phyloP scores from a whole-genome alignment of 2,888 invertebrate species.

The Neoitamus cyanurus region DNA sequence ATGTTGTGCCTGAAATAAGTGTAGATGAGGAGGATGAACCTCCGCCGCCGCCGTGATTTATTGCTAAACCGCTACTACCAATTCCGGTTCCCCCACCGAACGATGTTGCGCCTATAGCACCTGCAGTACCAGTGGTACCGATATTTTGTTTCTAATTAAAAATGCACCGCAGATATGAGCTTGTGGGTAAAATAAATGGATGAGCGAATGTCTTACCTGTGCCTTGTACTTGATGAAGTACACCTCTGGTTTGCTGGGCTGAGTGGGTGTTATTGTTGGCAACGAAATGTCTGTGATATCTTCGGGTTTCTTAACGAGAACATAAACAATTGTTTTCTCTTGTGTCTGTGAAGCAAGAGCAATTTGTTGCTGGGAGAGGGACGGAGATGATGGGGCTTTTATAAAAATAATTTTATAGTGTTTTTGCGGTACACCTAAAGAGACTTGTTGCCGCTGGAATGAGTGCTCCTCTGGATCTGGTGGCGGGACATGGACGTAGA shows the following conservation, averaged over 20 bases:
- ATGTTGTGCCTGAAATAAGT: background rate
- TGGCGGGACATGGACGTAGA: slow-evolving; percentile 90
- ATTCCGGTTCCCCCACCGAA: slow-evolving; percentile 53
- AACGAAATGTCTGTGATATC: slow-evolving; percentile 84
- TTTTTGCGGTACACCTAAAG: slow-evolving; percentile 80
- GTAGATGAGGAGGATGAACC: slow-evolving; percentile 50
- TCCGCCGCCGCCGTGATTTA: background rate
- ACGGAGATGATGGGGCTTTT: slow-evolving; percentile 87
- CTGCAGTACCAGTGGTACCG: background rate
- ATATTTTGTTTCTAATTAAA: background rate
- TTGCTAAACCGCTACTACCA: background rate
- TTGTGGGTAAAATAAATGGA: background rate
- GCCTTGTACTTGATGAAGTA: slow-evolving; percentile 78
- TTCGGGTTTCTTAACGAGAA: slow-evolving; percentile 88
- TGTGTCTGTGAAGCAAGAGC: slow-evolving; percentile 84
- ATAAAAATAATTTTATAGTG: slow-evolving; percentile 95
- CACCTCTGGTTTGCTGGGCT: slow-evolving; percentile 89
- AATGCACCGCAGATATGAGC: background rate
- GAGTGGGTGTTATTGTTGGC: slow-evolving; percentile 81
- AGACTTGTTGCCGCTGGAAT: slow-evolving; percentile 70
- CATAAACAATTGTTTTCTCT: slow-evolving; percentile 90
- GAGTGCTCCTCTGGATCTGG: slow-evolving; percentile 85
- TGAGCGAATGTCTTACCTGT: slow-evolving; percentile 55
- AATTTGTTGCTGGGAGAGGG: slow-evolving; percentile 84
- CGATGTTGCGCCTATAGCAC: slow-evolving; percentile 51